Evolutionary conservation across 2,888 invertebrate genomes (phyloP).

Genomic region (Sminthurides aquaticus): DNA sequence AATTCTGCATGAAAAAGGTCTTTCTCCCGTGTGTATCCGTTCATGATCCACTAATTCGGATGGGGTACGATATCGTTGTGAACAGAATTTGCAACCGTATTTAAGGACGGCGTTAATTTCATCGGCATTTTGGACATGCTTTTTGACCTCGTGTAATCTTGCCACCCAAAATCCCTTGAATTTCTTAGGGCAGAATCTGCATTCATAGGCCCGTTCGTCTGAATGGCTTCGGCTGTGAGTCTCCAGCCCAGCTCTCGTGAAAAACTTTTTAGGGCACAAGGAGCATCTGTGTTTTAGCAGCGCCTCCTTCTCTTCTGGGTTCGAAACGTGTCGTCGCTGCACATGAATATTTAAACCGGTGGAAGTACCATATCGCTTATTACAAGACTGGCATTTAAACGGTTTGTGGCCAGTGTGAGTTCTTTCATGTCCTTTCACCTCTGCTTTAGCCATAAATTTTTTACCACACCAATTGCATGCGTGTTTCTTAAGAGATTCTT

Average conservation of each 20-base stretch:
- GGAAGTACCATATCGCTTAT: background rate
- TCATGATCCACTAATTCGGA: background rate
- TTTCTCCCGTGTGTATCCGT: background rate
- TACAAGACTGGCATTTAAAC: background rate
- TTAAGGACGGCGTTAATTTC: background rate
- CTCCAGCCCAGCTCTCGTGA: background rate
- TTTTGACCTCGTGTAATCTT: too few species aligned
- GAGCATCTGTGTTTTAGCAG: background rate
- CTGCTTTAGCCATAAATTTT: too few species aligned
- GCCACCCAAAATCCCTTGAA: too few species aligned
- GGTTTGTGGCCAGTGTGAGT: background rate
- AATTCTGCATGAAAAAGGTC: background rate
- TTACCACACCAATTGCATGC: too few species aligned
- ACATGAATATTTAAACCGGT: background rate
- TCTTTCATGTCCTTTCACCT: background rate
- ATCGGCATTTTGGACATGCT: background rate
- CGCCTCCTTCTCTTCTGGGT: too few species aligned
- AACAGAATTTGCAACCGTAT: too few species aligned
- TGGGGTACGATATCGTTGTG: background rate
- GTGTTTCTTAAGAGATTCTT: too few species aligned
- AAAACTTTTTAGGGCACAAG: background rate
- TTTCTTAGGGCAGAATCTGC: background rate
- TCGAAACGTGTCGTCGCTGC: background rate
- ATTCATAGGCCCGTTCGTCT: background rate
- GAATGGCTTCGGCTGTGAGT: background rate